phyloP scores from a whole-genome alignment of 2,888 invertebrate species.

The Agrochola circellaris region DNA sequence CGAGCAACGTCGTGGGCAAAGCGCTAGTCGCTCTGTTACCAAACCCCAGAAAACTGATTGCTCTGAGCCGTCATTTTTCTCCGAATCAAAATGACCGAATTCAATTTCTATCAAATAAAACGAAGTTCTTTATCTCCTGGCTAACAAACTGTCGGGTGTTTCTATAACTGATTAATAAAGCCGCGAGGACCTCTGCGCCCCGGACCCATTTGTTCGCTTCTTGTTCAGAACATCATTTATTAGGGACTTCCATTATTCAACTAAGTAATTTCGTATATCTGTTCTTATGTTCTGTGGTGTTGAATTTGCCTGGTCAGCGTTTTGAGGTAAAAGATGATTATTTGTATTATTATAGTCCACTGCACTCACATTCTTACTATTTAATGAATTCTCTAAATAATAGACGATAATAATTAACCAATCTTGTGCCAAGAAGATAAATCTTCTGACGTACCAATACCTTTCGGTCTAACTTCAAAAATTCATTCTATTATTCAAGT shows the following conservation, averaged over 20 bases:
- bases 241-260: slow-evolving; percentile 70
- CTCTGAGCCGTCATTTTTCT: slow-evolving; percentile 4
- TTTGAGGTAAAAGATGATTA: not conserved
- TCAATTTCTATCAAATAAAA: slow-evolving; percentile 47
- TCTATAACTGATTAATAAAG: slow-evolving; percentile 70
- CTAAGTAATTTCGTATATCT: slow-evolving; percentile 64
- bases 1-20: not conserved
- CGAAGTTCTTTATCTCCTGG: slow-evolving; percentile 47
- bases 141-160: slow-evolving; percentile 53
- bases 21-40: not conserved
- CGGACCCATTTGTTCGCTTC: slow-evolving; percentile 68
- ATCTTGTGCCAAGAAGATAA: not conserved
- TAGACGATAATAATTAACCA: not conserved
- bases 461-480: not conserved
- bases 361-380: too few relatives aligned
- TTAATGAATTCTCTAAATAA: not conserved
- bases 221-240: slow-evolving; percentile 69
- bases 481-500: too few relatives aligned
- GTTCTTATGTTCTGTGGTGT: slow-evolving; percentile 27
- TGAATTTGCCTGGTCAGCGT: slow-evolving; percentile 4
- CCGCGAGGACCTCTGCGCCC: slow-evolving; percentile 63
- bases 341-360: too few relatives aligned
- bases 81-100: slow-evolving; percentile 30
- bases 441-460: not conserved
- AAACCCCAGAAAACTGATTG: not conserved